Conservation (phyloP, 2,113 vertebrate genomes). For the Sinocyclocheilus maitianheensis region DNA sequence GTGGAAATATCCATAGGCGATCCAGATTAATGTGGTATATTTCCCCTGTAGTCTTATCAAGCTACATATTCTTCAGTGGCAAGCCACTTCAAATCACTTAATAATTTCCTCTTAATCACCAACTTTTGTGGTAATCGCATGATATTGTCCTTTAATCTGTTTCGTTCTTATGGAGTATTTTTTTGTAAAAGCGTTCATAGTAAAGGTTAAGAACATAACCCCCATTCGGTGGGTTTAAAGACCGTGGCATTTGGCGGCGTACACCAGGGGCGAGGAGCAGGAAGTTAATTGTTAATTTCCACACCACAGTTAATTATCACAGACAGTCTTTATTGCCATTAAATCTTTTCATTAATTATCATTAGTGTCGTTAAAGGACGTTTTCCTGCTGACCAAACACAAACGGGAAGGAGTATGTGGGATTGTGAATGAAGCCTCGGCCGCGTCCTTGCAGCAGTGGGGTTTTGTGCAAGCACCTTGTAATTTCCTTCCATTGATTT, state of each 20-base stretch:
- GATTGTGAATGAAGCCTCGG: neutral
- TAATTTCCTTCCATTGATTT: constrained; percentile 38
- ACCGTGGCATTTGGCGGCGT: neutral
- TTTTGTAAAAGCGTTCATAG: neutral
- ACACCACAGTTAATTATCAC: constrained; percentile 50
- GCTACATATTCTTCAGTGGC: neutral
- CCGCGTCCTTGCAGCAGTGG: neutral
- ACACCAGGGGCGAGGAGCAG: neutral
- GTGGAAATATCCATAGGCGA: neutral
- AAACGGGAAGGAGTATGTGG: neutral
- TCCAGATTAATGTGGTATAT: neutral
- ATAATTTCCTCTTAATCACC: neutral
- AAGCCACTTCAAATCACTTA: neutral
- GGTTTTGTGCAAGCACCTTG: neutral
- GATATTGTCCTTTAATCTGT: neutral
- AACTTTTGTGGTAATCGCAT: neutral
- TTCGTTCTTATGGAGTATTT: neutral
- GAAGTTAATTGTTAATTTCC: constrained; percentile 47
- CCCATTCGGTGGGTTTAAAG: neutral
- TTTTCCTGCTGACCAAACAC: constrained; percentile 38
- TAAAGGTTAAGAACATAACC: constrained; percentile 3
- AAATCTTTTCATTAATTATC: constrained; percentile 41
- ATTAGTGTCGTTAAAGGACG: constrained; percentile 19
- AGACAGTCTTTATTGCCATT: constrained; percentile 43
- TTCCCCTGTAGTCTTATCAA: neutral